These are phyloP conservation scores for Merodon equestris DNA, from an alignment of 2,888 invertebrate species.

Conservation along the genomic window DNA sequence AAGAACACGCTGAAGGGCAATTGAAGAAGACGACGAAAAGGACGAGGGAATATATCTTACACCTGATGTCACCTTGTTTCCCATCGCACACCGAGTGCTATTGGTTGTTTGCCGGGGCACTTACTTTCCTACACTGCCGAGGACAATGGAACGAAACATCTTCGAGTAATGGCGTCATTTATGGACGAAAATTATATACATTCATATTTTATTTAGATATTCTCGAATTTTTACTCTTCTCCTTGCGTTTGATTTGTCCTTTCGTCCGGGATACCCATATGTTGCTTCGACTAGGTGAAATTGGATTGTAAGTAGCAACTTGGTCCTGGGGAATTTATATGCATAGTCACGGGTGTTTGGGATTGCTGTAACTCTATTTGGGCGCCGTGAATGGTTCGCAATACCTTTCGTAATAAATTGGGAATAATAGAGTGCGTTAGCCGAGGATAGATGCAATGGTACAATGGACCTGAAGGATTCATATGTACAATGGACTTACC, in stretches of 20 bases:
- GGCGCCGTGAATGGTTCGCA: slow-evolving; percentile 15
- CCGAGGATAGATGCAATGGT: background rate
- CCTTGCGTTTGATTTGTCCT: slow-evolving; percentile 6
- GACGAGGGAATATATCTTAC: slow-evolving; percentile 53
- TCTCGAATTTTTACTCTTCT: slow-evolving; percentile 21
- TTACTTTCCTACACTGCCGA: slow-evolving; percentile 10
- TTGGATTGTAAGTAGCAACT: slow-evolving; percentile 54
- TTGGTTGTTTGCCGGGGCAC: background rate
- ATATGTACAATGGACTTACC: too few species aligned
- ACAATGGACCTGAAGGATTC: too few species aligned
- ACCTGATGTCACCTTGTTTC: slow-evolving; percentile 60
- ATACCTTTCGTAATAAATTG: slow-evolving; percentile 46
- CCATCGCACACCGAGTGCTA: background rate
- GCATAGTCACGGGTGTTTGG: slow-evolving; percentile 59
- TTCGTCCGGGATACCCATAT: slow-evolving; percentile 50
- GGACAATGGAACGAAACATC: slow-evolving; percentile 49
- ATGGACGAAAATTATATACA: slow-evolving; percentile 63
- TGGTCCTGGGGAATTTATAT: slow-evolving; percentile 51
- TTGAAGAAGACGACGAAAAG: slow-evolving; percentile 21
- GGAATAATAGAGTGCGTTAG: slow-evolving; percentile 50
- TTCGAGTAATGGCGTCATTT: slow-evolving; percentile 68
- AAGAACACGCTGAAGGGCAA: slow-evolving; percentile 24
- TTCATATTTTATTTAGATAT: slow-evolving; percentile 69
- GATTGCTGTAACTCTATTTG: slow-evolving; percentile 50
- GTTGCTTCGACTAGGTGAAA: slow-evolving; percentile 58